Evolutionary conservation across 2,888 invertebrate genomes (phyloP).

Genomic region (Drosophila pegasa): DNA sequence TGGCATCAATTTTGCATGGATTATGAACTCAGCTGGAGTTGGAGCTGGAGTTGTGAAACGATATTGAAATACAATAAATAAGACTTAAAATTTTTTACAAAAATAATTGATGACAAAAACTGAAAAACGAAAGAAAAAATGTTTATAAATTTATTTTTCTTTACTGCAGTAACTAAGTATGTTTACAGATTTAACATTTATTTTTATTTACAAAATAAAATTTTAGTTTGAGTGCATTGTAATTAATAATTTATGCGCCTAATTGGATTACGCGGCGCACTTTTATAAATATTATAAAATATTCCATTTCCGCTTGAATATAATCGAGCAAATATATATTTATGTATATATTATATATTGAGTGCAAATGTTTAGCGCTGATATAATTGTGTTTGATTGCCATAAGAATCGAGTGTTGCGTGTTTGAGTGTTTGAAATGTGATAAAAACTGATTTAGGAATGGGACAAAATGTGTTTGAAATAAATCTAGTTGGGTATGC

Average conservation of each 20-base stretch:
- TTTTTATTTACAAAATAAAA: conserved; percentile 1
- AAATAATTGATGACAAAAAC: neutral
- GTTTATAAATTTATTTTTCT: neutral
- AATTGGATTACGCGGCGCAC: conserved; percentile 46
- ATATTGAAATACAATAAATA: conserved; percentile 4
- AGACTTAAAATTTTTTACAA: conserved; percentile 1
- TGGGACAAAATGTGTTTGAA: neutral
- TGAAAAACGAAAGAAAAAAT: neutral
- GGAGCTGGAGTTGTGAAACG: neutral
- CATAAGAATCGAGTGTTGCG: conserved; percentile 10
- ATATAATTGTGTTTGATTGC: conserved; percentile 21
- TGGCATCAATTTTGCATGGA: conserved; percentile 38
- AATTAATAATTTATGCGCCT: conserved; percentile 40
- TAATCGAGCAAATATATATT: conserved; percentile 2
- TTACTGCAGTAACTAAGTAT: neutral
- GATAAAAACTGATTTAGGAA: conserved; percentile 14
- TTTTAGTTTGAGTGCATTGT: conserved; percentile 26
- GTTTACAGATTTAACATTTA: neutral
- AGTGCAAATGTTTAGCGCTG: conserved; percentile 4
- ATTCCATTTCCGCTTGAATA: conserved; percentile 10
- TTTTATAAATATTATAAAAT: conserved; percentile 11
- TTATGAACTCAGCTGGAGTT: conserved; percentile 18
- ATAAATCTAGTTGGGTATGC: neutral
- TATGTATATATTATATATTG: neutral
- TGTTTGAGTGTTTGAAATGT: conserved; percentile 22